A percentile compares a stretch with the other conserved stretches of the same genome.
These are phyloP conservation scores for Epirrhoe alternata DNA, from an alignment of 2,888 invertebrate genomes.

Conservation along the genomic window DNA sequence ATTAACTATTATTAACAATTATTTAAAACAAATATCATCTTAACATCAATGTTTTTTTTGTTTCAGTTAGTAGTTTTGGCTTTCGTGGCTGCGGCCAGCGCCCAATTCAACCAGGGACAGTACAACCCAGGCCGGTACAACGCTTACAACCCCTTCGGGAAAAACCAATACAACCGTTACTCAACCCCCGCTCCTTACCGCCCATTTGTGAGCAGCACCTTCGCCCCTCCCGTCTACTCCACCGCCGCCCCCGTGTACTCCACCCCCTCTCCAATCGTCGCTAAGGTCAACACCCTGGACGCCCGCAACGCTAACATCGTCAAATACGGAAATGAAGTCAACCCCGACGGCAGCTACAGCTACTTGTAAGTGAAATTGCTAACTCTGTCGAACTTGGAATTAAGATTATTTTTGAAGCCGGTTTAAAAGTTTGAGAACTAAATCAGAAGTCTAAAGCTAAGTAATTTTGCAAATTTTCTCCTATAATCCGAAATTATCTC, in stretches of 20 bases:
- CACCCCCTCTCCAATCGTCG: slow-evolving; percentile 26
- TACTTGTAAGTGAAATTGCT: slow-evolving; percentile 75
- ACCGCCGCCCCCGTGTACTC: slow-evolving; percentile 17
- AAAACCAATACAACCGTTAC: slow-evolving; percentile 31
- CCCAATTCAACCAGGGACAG: slow-evolving; percentile 48
- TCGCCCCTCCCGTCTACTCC: slow-evolving; percentile 18
- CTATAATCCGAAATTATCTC: too few species aligned
- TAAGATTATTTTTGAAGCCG: too few species aligned
- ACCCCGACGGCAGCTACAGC: slow-evolving; percentile 82
- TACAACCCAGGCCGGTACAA: slow-evolving; percentile 9
- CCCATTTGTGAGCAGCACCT: slow-evolving; percentile 33
- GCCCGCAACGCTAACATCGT: slow-evolving; percentile 62
- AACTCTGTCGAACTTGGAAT: too few species aligned
- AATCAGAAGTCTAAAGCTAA: too few species aligned
- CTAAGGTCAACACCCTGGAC: slow-evolving; percentile 42
- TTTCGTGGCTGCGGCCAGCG: slow-evolving; percentile 59
- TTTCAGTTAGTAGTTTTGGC: slow-evolving; percentile 61
- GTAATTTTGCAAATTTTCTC: too few species aligned
- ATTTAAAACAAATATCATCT: slow-evolving; percentile 24
- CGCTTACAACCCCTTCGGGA: slow-evolving; percentile 29
- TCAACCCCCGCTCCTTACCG: slow-evolving; percentile 34
- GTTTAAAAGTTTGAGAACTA: too few species aligned
- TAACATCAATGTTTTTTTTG: slow-evolving; percentile 13
- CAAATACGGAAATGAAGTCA: slow-evolving; percentile 72
- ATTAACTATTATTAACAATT: too few species aligned